Percentiles rank a stretch among this genome's conserved stretches.
Conservation (phyloP, 2,888 invertebrate species). For the Polia nebulosa region DNA sequence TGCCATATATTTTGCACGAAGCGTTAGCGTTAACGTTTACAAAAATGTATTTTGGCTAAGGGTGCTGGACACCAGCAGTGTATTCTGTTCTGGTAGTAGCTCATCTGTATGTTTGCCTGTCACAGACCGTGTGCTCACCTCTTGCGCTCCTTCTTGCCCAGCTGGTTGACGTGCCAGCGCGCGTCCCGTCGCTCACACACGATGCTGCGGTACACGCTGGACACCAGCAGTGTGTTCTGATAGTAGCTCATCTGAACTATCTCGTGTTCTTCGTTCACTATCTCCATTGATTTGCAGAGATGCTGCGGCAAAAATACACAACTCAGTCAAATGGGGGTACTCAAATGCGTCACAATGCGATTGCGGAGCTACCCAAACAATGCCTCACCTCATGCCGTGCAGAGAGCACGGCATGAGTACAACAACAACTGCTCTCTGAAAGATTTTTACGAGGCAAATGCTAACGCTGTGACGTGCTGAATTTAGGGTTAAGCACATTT, state of each 20-base stretch:
- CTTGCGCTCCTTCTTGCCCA: conserved; percentile 97
- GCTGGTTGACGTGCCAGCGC: conserved; percentile 94
- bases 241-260: conserved; percentile 96
- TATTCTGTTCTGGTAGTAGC: conserved; percentile 93
- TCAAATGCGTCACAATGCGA: too few relatives aligned
- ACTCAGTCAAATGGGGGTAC: background rate
- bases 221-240: conserved; percentile 94
- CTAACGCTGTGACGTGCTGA: too few relatives aligned
- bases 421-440: too few relatives aligned
- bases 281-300: conserved; percentile 95
- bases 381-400: too few relatives aligned
- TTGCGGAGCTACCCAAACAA: too few relatives aligned
- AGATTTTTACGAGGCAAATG: too few relatives aligned
- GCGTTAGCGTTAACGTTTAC: too few relatives aligned
- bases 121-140: conserved; percentile 86
- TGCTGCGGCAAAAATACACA: conserved; percentile 90
- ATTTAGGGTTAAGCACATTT: too few relatives aligned
- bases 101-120: conserved; percentile 90
- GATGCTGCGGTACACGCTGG: conserved; percentile 95
- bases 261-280: conserved; percentile 95
- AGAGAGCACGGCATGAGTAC: too few relatives aligned
- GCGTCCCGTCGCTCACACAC: conserved; percentile 93
- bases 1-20: too few relatives aligned
- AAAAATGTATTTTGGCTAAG: too few relatives aligned
- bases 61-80: conserved; percentile 96